These are phyloP conservation scores for Coendou prehensilis DNA, from an alignment of 2,797 vertebrate genomes.

Conservation along the genomic window DNA sequence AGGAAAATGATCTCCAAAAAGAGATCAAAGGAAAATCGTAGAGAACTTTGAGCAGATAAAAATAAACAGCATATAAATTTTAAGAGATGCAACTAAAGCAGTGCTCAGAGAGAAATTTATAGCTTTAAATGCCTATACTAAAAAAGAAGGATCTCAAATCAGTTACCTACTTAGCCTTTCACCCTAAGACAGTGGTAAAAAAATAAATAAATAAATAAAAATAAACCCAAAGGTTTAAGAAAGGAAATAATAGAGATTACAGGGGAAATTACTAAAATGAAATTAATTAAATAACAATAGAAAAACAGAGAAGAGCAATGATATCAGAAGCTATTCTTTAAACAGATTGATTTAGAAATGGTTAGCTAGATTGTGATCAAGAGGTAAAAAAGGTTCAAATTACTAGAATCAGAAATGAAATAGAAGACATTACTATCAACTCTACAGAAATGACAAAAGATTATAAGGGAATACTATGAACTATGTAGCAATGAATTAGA, in stretches of 20 bases:
- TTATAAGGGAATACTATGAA: background rate
- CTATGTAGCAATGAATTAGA: background rate
- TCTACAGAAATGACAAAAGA: conserved; percentile 19
- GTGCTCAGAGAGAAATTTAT: background rate
- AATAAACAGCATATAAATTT: conserved; percentile 8
- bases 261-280: conserved; percentile 17
- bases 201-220: background rate
- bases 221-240: background rate
- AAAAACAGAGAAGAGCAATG: conserved; percentile 15
- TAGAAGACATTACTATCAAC: background rate
- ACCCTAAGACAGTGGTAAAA: background rate
- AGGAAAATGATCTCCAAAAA: conserved; percentile 8
- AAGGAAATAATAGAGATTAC: conserved; percentile 28
- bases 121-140: background rate
- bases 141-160: conserved; percentile 45
- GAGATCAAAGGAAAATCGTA: conserved; percentile 34
- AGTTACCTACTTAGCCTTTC: background rate
- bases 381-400: background rate
- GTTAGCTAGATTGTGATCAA: conserved; percentile 11
- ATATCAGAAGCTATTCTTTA: conserved; percentile 45
- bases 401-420: conserved; percentile 4
- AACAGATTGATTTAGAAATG: conserved; percentile 36
- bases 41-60: conserved; percentile 30
- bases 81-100: background rate
- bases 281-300: conserved; percentile 23